A percentile compares a stretch with the other conserved stretches of the same genome.
These are phyloP conservation scores for Blastobasis adustella DNA, from an alignment of 2,888 invertebrate species.

Conservation along the genomic window DNA sequence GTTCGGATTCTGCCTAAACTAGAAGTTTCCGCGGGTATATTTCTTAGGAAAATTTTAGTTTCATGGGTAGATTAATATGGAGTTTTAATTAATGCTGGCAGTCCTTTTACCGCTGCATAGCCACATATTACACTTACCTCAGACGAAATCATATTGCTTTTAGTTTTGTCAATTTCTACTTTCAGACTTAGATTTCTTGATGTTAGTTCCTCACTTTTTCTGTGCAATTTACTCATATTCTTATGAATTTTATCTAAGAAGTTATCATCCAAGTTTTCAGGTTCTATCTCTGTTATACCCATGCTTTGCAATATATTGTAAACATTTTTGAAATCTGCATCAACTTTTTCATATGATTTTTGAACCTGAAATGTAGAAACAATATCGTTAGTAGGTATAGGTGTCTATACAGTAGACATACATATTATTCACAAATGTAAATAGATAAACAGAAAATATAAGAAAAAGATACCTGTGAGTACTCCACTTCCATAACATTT, in stretches of 20 bases:
- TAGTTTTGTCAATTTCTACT: conserved; percentile 54
- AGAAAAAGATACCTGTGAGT: conserved; percentile 39
- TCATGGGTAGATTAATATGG: too few relatives aligned
- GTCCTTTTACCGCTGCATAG: too few relatives aligned
- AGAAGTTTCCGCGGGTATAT: too few relatives aligned
- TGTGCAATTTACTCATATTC: conserved; percentile 43
- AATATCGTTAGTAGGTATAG: not conserved
- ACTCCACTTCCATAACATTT: conserved; percentile 60
- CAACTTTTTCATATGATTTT: conserved; percentile 53
- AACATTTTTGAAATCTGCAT: conserved; percentile 65
- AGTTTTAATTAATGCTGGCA: too few relatives aligned
- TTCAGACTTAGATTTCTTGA: conserved; percentile 51
- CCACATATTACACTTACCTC: conserved; percentile 31
- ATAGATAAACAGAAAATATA: not conserved
- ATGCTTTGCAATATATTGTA: conserved; percentile 47
- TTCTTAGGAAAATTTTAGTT: too few relatives aligned
- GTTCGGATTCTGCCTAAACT: too few relatives aligned
- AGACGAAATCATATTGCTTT: conserved; percentile 27
- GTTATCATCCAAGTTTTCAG: conserved; percentile 31
- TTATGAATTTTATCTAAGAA: conserved; percentile 50
- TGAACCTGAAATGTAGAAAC: conserved; percentile 33
- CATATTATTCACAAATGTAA: not conserved
- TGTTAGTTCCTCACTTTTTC: conserved; percentile 56
- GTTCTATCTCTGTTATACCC: conserved; percentile 43
- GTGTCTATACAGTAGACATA: too few relatives aligned